phyloP scores from a whole-genome alignment of 2,113 vertebrate species.

The Rafetus swinhoei region DNA sequence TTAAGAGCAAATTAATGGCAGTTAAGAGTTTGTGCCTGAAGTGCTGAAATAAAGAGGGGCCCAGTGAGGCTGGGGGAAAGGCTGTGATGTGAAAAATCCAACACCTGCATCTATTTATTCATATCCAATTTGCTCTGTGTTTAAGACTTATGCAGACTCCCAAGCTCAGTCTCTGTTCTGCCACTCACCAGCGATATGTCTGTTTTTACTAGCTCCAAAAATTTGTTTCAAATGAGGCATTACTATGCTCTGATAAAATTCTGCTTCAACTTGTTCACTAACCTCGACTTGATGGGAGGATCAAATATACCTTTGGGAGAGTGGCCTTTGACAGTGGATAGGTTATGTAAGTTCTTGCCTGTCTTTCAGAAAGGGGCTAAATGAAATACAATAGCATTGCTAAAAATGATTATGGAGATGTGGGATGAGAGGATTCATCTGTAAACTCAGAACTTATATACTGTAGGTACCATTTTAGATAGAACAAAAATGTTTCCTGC shows the following conservation, averaged over 20 bases:
- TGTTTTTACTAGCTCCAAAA: not conserved
- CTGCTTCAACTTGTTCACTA: not conserved
- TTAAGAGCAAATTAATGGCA: constrained; percentile 24
- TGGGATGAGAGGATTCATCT: not conserved
- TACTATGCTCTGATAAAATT: not conserved
- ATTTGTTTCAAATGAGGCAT: not conserved
- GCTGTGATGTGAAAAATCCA: constrained; percentile 22
- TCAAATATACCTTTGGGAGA: not conserved
- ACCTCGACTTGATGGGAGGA: not conserved
- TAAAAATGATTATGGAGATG: not conserved
- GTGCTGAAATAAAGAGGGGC: not conserved
- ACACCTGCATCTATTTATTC: constrained; percentile 7
- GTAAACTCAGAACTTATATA: not conserved
- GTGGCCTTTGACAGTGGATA: not conserved
- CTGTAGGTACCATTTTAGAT: not conserved
- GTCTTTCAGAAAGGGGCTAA: not conserved
- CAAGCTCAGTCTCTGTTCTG: too few species aligned
- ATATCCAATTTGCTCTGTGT: constrained; percentile 1
- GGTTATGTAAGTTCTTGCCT: not conserved
- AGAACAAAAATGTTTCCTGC: accelerated
- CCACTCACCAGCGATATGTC: not conserved
- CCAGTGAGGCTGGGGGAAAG: not conserved
- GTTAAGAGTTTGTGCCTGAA: not conserved
- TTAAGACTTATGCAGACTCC: constrained; percentile 17
- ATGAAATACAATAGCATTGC: not conserved